Evolutionary conservation across 2,797 vertebrate species (phyloP).

Genomic region (Chromis chromis): DNA sequence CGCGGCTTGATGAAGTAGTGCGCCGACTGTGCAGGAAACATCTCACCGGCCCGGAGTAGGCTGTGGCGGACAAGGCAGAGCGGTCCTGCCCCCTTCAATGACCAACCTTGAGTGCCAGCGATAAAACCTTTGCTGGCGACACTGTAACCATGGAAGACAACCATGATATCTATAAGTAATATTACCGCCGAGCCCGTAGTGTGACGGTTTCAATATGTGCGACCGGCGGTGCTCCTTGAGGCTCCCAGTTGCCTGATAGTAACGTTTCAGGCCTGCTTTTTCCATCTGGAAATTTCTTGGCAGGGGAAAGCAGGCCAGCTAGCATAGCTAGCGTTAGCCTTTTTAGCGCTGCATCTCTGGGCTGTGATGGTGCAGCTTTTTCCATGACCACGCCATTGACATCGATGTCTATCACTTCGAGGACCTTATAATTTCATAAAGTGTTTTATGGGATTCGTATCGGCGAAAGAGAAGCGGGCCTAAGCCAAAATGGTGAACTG

Average conservation of each 20-base stretch:
- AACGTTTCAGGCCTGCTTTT: slow-evolving; percentile 66
- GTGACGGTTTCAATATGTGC: slow-evolving; percentile 55
- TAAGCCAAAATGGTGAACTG: slow-evolving; percentile 88
- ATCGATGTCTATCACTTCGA: slow-evolving; percentile 27
- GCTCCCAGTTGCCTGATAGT: slow-evolving; percentile 63
- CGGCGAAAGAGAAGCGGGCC: slow-evolving; percentile 63
- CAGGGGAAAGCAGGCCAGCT: slow-evolving; percentile 70
- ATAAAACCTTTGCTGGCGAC: slow-evolving; percentile 39
- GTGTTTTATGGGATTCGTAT: slow-evolving; percentile 82
- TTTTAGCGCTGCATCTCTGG: slow-evolving; percentile 52
- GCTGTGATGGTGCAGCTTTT: slow-evolving; percentile 56
- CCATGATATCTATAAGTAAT: slow-evolving; percentile 37
- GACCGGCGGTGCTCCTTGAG: slow-evolving; percentile 50
- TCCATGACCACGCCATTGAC: slow-evolving; percentile 47
- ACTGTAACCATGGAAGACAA: slow-evolving; percentile 39
- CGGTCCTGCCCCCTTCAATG: slow-evolving; percentile 58
- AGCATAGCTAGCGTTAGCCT: slow-evolving; percentile 58
- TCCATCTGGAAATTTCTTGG: slow-evolving; percentile 79
- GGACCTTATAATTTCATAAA: slow-evolving; percentile 56
- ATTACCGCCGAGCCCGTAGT: slow-evolving; percentile 15
- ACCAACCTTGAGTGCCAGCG: slow-evolving; percentile 57
- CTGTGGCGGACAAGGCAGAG: slow-evolving; percentile 46
- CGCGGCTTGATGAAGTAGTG: slow-evolving; percentile 27
- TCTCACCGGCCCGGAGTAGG: slow-evolving; percentile 47
- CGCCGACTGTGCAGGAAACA: slow-evolving; percentile 43